Base-by-base conservation (phyloP, 1,140 invertebrate genomes). In the Lordiphosa collinella region DNA sequence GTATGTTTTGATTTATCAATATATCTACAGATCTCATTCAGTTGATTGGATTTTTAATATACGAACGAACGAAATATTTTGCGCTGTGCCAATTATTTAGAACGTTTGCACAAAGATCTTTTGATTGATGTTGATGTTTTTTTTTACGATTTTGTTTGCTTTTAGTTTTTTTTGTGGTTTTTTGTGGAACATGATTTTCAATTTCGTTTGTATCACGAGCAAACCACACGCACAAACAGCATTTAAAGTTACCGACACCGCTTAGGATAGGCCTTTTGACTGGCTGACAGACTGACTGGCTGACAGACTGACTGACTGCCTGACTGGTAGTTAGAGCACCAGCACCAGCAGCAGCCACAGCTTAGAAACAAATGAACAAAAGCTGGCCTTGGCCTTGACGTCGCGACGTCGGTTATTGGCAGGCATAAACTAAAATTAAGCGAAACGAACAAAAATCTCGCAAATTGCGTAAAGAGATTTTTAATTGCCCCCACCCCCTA, bases 341-440 rank as follows among this genome's bases (percentile, higher is more conserved):
- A 18, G 18, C 18, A n/a, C n/a, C n/a, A n/a, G n/a, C n/a, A n/a
- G n/a, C n/a, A n/a, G n/a, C n/a, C n/a, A n/a, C n/a, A 25, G 22
- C 66, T 66, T 46, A 63, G 65, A 67, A 66, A 66, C 37, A 66
- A 57, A 37, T 50, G 51, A 32, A 41, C 14, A 34, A 44, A 54
- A 54, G 63, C 60, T 66, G 64, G 66, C 66, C 66, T 69, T 69
- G 66, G 66, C 66, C 66, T 69, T 69, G 66, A 62, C 66, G 65
- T 14, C 55, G 66, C 69, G 66, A 62, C 66, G 65, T 14, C 55
- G 66, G 66, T 69, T 69, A 69, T 69, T 69, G 66, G 66, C 66
- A 69, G 66, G 65, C 65, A 62, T 69, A 69, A 69, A 69, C 65
- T 66, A 67, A 69, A 69, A 69, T 69, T 60, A 69, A 69, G 65